These are phyloP conservation scores for Euzetes globulus DNA, from an alignment of 2,888 invertebrate species.

Conservation along the genomic window DNA sequence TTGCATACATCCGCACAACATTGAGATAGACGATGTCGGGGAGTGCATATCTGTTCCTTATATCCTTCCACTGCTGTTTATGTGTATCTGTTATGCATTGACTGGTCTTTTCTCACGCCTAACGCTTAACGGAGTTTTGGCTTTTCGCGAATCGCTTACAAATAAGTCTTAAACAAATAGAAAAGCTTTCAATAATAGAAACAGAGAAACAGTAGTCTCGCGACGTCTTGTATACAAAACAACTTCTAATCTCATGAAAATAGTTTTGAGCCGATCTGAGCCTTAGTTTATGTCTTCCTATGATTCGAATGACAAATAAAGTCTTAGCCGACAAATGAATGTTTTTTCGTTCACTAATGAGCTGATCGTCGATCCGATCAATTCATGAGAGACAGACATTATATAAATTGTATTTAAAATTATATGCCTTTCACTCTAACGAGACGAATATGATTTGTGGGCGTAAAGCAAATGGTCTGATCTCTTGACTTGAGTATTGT, in stretches of 20 bases:
- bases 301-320: conserved; percentile 16
- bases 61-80: not conserved
- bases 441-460: conserved; percentile 2
- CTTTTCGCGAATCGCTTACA: conserved; percentile 16
- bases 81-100: conserved; percentile 10
- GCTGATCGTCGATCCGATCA: conserved; percentile 4
- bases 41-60: not conserved
- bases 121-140: conserved; percentile 3
- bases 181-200: not conserved
- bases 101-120: conserved; percentile 20
- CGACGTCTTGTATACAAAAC: conserved; percentile 9
- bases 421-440: not conserved
- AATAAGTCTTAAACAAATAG: conserved; percentile 28
- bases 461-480: conserved; percentile 6
- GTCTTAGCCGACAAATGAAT: not conserved
- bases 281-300: not conserved
- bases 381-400: not conserved
- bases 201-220: not conserved
- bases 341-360: conserved; percentile 12
- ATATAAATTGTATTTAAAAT: conserved; percentile 19
- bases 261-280: conserved; percentile 16
- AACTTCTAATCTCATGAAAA: conserved; percentile 13
- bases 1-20: conserved; percentile 1
- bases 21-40: not conserved
- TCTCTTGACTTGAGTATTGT: not conserved